Evolutionary conservation across 1,140 invertebrate genomes (phyloP).

Genomic region (Tetramorium alpestre): DNA sequence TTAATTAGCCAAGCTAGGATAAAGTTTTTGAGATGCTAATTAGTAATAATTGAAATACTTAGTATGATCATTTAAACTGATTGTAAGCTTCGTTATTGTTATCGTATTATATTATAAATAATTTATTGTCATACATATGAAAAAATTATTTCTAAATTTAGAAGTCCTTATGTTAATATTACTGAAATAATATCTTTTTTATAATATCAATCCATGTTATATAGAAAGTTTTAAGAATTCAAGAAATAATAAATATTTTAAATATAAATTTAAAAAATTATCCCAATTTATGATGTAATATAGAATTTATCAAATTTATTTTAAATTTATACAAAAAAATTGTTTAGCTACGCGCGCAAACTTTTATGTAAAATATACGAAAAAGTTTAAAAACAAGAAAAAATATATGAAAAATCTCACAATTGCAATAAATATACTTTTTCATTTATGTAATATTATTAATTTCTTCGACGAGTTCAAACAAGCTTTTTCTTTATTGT

Average conservation of each 20-base stretch:
- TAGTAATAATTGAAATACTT: background rate
- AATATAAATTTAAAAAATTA: slow-evolving; percentile 1
- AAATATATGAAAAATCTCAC: background rate
- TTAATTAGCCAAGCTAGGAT: background rate
- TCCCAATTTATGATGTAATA: background rate
- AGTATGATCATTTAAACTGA: background rate
- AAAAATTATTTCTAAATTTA: background rate
- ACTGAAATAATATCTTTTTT: background rate
- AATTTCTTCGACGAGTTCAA: background rate
- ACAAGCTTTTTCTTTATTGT: background rate
- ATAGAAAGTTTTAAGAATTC: slow-evolving; percentile 2
- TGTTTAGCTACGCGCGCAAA: background rate
- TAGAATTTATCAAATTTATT: background rate
- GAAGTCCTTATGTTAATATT: slow-evolving; percentile 5
- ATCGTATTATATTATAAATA: slow-evolving; percentile 23
- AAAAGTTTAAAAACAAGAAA: background rate
- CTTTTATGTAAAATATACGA: background rate
- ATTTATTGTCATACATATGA: slow-evolving; percentile 19
- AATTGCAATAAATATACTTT: background rate
- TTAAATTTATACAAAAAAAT: background rate
- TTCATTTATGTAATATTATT: background rate
- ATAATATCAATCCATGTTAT: slow-evolving; percentile 3
- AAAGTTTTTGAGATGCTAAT: background rate
- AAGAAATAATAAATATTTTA: background rate
- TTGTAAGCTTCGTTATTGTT: slow-evolving; percentile 18